phyloP scores from a whole-genome alignment of 2,113 vertebrate genomes.

The Passer domesticus region DNA sequence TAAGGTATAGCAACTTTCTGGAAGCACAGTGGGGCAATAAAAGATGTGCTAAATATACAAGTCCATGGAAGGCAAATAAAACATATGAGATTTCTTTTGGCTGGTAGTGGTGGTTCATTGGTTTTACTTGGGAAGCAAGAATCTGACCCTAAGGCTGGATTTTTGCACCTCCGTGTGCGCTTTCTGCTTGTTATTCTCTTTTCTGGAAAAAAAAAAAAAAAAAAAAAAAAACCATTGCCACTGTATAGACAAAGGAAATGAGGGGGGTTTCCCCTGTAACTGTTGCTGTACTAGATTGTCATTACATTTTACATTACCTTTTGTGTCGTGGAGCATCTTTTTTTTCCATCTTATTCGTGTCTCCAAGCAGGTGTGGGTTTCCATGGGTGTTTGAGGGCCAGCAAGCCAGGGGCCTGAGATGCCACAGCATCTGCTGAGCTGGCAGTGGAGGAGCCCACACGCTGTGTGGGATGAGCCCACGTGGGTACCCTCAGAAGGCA shows the following conservation, averaged over 20 bases:
- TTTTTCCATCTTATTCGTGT: neutral
- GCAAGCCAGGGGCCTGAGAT: neutral
- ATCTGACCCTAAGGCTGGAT: neutral
- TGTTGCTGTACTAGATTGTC: neutral
- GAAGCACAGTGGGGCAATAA: constrained; percentile 13
- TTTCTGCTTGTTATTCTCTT: neutral
- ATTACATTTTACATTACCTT: neutral
- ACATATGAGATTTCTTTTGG: constrained; percentile 1
- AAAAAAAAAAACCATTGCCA: neutral
- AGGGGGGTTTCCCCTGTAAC: neutral
- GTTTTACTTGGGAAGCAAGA: neutral
- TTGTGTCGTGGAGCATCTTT: neutral
- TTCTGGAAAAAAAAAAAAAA: neutral
- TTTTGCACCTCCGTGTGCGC: neutral
- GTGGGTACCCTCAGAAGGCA: neutral
- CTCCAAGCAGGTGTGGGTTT: neutral
- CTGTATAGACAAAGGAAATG: neutral
- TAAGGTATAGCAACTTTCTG: neutral
- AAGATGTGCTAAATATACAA: constrained; percentile 54
- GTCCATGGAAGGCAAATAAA: constrained; percentile 14
- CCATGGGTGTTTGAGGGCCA: neutral
- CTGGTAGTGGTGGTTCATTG: neutral
- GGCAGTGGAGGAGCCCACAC: neutral
- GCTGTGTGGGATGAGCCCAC: neutral
- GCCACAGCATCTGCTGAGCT: neutral